Percentiles rank a stretch among this genome's conserved stretches.
Evolutionary conservation across 2,113 vertebrate genomes (phyloP).

Genomic region (Smithornis capensis): DNA sequence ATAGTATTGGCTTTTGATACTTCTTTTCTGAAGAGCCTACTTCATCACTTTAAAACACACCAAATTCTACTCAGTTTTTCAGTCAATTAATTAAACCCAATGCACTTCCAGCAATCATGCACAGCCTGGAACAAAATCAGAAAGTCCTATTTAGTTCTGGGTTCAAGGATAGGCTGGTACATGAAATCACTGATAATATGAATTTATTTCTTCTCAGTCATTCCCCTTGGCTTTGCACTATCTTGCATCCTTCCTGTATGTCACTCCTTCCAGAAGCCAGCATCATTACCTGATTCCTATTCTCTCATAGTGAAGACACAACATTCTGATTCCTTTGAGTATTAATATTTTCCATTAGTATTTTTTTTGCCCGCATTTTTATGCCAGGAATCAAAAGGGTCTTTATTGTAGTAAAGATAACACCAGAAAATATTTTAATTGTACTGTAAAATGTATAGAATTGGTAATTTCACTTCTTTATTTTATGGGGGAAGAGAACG

Average conservation of each 20-base stretch:
- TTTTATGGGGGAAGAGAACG: rapidly evolving
- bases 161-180: background rate
- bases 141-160: background rate
- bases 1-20: background rate
- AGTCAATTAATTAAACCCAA: background rate
- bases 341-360: background rate
- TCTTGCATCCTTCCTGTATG: background rate
- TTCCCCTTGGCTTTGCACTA: background rate
- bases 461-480: background rate
- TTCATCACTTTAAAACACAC: background rate
- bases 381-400: background rate
- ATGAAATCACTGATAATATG: background rate
- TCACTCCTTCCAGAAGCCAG: background rate
- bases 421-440: background rate
- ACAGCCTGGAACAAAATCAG: background rate
- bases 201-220: background rate
- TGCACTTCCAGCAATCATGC: background rate
- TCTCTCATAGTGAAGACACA: background rate
- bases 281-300: background rate
- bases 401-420: background rate
- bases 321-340: background rate
- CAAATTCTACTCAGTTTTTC: background rate
- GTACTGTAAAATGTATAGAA: background rate
- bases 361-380: background rate
- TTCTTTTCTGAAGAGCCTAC: background rate